Evolutionary conservation across 1,140 invertebrate species (phyloP).

Genomic region (Dufourea novaeangliae): DNA sequence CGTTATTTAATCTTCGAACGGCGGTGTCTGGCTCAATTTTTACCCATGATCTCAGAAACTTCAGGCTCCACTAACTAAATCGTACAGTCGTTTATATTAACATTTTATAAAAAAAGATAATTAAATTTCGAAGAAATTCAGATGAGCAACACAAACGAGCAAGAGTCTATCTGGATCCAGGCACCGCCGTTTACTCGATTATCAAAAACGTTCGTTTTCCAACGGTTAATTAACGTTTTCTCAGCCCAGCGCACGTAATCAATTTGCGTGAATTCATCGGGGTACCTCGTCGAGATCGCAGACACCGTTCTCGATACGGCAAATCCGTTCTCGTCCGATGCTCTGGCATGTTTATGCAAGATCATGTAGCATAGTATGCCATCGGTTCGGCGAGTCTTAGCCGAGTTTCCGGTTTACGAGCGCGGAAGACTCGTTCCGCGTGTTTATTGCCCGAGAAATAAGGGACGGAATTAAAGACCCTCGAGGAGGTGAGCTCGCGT

Average conservation of each 20-base stretch:
- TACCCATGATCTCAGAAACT: no score
- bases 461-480: slow-evolving; percentile 57
- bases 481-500: slow-evolving; percentile 28
- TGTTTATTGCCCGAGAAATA: slow-evolving; percentile 65
- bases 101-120: no score
- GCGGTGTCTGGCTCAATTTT: no score
- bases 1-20: no score
- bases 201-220: no score
- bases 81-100: no score
- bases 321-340: background rate
- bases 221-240: background rate
- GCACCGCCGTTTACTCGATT: no score
- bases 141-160: no score
- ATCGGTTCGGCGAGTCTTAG: slow-evolving; percentile 27
- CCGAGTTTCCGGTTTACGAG: slow-evolving; percentile 59
- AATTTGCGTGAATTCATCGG: background rate
- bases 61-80: no score
- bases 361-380: slow-evolving; percentile 5
- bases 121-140: no score
- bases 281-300: background rate
- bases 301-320: background rate
- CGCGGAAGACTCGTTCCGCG: slow-evolving; percentile 49
- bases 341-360: slow-evolving; percentile 22
- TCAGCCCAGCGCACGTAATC: background rate
- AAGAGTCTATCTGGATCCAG: no score